phyloP scores from a whole-genome alignment of 2,797 vertebrate species.

The Gobionotothen gibberifrons region DNA sequence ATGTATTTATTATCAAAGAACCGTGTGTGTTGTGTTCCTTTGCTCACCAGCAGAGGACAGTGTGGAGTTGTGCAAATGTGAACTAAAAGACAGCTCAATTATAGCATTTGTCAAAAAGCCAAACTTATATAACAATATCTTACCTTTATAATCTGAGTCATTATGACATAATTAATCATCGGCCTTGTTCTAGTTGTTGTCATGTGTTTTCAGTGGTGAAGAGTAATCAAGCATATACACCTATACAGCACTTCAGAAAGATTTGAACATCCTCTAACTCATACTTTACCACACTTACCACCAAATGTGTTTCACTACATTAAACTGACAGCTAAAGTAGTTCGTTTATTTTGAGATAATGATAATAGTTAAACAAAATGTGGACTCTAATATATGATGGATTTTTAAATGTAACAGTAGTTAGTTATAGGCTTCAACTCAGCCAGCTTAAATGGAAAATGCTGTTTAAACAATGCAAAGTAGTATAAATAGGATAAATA shows the following conservation, averaged over 20 bases:
- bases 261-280: neutral
- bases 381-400: neutral
- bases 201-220: slow-evolving; percentile 8
- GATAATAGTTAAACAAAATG: neutral
- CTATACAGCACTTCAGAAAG: neutral
- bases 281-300: neutral
- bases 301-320: neutral
- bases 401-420: neutral
- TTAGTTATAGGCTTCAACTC: neutral
- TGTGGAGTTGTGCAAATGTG: slow-evolving; percentile 27
- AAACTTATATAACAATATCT: neutral
- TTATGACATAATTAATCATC: neutral
- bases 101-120: neutral
- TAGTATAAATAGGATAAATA: neutral
- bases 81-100: neutral
- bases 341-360: neutral
- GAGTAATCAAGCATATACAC: neutral
- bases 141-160: neutral
- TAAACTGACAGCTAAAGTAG: neutral
- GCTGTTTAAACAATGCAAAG: neutral
- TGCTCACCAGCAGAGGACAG: slow-evolving; percentile 62
- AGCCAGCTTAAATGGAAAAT: neutral
- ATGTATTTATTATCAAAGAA: neutral
- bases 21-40: slow-evolving; percentile 7
- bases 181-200: neutral